Base-by-base conservation (phyloP, 2,113 vertebrate genomes). In the Centrocercus urophasianus region DNA sequence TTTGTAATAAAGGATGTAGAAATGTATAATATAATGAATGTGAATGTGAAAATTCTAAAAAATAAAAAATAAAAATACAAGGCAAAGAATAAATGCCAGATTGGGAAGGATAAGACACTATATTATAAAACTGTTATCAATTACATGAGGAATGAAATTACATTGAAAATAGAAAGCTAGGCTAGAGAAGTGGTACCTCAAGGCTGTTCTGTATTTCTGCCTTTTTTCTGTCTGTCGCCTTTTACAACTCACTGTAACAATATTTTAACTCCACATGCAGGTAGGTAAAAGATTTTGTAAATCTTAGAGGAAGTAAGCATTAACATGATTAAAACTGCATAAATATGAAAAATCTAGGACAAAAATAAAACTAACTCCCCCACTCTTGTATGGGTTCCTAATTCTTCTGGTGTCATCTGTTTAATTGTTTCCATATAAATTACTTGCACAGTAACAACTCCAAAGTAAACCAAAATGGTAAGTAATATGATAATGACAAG, bases 121-220 rank as follows among this genome's bases (percentile, higher is more conserved):
- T 92, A 83, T 96, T 70, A 93, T 73, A 92, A 93, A n/a, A n/a
- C 78, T 74, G 86, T 92, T 96, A n/a, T 95, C 77, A 91, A 27
- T 83, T 88, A 56, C n/a, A 38, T 63, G 71, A 82, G 80, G 34
- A 89, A 87, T 70, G 86, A 92, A 70, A 92, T 27, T 6, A 45
- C 36, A 69, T 79, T 36, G 79, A 63, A 91, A 81, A 56, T 57
- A 57, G 47, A 47, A 78, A 13, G 21, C 28, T 83, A 18, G 5
- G 4, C 77, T 86, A 81, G 25, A 83, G 28, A 10, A 21, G 32
- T 75, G 47, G 22, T 52, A 54, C 52, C 64, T 52, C 83, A 80
- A 73, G 30, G 70, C 30, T 15, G 28, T 73, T 77, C 63, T 22
- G 16, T 71, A 52, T 56, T 81, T 86, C 80, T 91, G 8, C 25